Conservation (phyloP, 2,113 vertebrate species). For the Motacilla alba region DNA sequence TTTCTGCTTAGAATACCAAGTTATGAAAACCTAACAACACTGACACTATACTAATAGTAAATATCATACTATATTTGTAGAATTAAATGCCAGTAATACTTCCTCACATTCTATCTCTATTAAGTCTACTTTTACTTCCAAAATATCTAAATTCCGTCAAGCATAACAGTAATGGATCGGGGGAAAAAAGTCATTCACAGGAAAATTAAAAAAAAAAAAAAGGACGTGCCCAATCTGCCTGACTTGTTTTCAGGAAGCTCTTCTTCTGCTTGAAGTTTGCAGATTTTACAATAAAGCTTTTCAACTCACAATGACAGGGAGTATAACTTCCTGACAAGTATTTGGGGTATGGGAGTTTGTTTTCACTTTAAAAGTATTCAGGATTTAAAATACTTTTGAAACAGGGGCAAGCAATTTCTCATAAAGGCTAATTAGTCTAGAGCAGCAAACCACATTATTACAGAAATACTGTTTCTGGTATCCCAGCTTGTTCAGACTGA, state of each 20-base stretch:
- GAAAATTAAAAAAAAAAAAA: neutral
- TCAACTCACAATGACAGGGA: neutral
- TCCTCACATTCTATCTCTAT: neutral
- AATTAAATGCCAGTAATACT: neutral
- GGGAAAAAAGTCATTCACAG: neutral
- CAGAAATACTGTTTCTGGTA: neutral
- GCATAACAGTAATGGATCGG: neutral
- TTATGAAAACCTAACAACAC: neutral
- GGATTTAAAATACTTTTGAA: neutral
- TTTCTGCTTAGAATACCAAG: neutral
- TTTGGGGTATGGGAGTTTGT: neutral
- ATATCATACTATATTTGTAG: neutral
- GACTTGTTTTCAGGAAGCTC: neutral
- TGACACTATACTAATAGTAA: neutral
- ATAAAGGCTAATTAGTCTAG: neutral
- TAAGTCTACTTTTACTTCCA: neutral
- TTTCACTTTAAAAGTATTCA: neutral
- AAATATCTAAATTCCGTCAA: neutral
- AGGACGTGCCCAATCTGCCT: no score
- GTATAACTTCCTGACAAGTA: neutral
- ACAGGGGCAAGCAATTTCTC: neutral
- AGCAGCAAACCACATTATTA: neutral
- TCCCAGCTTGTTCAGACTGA: neutral
- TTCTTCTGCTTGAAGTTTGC: neutral
- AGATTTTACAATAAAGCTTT: neutral